A percentile compares a stretch with the other conserved stretches of the same genome.
phyloP scores from a whole-genome alignment of 2,797 vertebrate genomes.

The Oryzias sinensis region DNA sequence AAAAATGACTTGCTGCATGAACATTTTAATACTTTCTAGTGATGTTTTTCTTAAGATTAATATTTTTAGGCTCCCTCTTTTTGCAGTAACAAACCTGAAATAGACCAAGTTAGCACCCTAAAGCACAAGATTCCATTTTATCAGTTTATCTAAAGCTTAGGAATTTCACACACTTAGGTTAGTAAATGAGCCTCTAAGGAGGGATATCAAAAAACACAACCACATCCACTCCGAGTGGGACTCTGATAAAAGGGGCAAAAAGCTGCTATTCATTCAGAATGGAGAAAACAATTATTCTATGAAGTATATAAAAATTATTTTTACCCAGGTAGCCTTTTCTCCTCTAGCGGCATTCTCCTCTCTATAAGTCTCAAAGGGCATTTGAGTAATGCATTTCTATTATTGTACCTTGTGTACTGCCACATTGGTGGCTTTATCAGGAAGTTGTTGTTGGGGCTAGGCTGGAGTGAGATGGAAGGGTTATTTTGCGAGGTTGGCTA shows the following conservation, averaged over 20 bases:
- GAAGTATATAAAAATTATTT: slow-evolving; percentile 64
- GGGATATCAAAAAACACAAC: slow-evolving; percentile 63
- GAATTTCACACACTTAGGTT: slow-evolving; percentile 56
- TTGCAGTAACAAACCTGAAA: neutral
- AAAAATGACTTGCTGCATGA: no score
- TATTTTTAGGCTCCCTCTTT: no score
- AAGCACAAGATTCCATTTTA: slow-evolving; percentile 21
- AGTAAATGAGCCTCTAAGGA: slow-evolving; percentile 52
- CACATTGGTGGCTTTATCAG: slow-evolving; percentile 76
- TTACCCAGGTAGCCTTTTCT: slow-evolving; percentile 66
- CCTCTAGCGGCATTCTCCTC: slow-evolving; percentile 58
- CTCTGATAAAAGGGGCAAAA: slow-evolving; percentile 63
- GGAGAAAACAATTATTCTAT: slow-evolving; percentile 59
- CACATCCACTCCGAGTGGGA: slow-evolving; percentile 63
- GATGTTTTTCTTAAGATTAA: no score
- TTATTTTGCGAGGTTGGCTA: slow-evolving; percentile 71
- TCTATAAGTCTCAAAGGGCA: slow-evolving; percentile 71
- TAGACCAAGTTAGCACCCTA: neutral
- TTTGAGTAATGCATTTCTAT: slow-evolving; percentile 78
- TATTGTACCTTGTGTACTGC: slow-evolving; percentile 73
- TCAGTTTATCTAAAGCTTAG: slow-evolving; percentile 38
- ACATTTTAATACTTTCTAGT: no score
- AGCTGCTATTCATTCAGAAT: slow-evolving; percentile 51
- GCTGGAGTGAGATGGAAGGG: slow-evolving; percentile 69
- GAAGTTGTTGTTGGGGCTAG: slow-evolving; percentile 74